Evolutionary conservation across 2,888 invertebrate genomes (phyloP), one percentile per base, ranked within the genome.

Genomic region (Pseudococcus longispinus): DNA sequence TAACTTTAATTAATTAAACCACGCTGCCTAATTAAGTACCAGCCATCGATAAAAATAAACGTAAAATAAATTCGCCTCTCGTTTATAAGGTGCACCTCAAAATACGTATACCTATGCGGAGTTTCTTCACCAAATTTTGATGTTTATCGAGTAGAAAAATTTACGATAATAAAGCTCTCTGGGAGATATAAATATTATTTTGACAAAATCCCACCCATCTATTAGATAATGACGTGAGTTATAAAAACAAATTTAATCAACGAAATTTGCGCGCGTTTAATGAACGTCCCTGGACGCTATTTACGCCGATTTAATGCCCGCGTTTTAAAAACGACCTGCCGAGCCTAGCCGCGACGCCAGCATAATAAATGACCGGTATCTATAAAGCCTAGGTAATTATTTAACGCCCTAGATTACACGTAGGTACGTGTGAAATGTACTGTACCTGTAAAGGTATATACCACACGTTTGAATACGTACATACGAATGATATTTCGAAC

Each of bases 221-320:
- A 80, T 80, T 80, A 80, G 77, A 80, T 80, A 42, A 80, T 80
- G 42, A 80, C 77, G 77, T 80, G 77, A 80, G 77, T 42, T 80
- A 80, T 80, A 80, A 80, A 80, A 80, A 42, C 42, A 42, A 80
- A 80, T 80, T 80, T 80, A 80, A 80, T 80, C 77, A 80, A 80
- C 77, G 32, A 80, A 80, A 80, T 80, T 80, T 80, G 77, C 26
- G 77, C 42, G 42, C 42, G 77, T 80, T 80, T 80, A 80, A 80
- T 80, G 20, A 80, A 80, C 77, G 77, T 80, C 77, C 77, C 77
- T 42, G 42, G 77, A 80, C 77, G 77, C 77, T 80, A 80, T 42
- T 80, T 80, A 80, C 77, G 32, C 77, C 77, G 77, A 80, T 80
- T 80, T 80, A 80, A 37, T 37, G 77, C 42, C 29, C 70, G 74